A percentile compares a stretch with the other conserved stretches of the same genome.
Conservation (phyloP, 2,113 vertebrate species). For the Scatophagus argus region DNA sequence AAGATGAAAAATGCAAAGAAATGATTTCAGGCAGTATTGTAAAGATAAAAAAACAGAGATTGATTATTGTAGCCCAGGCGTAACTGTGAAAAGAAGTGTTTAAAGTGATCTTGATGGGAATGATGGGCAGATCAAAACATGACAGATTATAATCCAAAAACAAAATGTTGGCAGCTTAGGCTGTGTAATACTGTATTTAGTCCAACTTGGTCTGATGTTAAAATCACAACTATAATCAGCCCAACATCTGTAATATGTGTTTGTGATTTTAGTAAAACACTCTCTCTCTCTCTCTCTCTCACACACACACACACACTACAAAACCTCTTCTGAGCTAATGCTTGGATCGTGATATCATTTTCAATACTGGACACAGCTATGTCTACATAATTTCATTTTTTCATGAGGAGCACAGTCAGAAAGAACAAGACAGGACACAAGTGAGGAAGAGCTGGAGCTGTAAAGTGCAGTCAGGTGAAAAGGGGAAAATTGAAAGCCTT, state of each 20-base stretch:
- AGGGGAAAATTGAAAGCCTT: conserved; percentile 69
- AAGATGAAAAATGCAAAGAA: too few species aligned
- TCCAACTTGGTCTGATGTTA: not conserved
- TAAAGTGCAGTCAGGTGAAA: conserved; percentile 69
- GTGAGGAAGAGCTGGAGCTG: conserved; percentile 2
- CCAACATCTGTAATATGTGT: not conserved
- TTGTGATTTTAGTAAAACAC: not conserved
- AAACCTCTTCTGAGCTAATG: conserved; percentile 7
- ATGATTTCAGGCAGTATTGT: too few species aligned
- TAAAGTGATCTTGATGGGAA: not conserved
- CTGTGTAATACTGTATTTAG: not conserved
- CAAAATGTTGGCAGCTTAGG: not conserved
- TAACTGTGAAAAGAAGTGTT: not conserved
- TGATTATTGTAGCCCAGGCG: not conserved
- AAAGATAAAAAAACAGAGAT: too few species aligned
- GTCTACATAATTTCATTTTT: conserved; percentile 51
- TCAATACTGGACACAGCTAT: not conserved
- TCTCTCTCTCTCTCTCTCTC: too few species aligned
- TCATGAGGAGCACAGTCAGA: conserved; percentile 24
- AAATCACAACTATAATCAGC: not conserved
- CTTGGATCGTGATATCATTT: conserved; percentile 39
- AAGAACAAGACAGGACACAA: conserved; percentile 15
- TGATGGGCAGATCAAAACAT: not conserved
- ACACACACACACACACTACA: not conserved
- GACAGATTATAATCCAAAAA: not conserved